These are phyloP conservation scores for Tauraco hartlaubi DNA, from an alignment of 2,797 vertebrate species.

Conservation along the genomic window DNA sequence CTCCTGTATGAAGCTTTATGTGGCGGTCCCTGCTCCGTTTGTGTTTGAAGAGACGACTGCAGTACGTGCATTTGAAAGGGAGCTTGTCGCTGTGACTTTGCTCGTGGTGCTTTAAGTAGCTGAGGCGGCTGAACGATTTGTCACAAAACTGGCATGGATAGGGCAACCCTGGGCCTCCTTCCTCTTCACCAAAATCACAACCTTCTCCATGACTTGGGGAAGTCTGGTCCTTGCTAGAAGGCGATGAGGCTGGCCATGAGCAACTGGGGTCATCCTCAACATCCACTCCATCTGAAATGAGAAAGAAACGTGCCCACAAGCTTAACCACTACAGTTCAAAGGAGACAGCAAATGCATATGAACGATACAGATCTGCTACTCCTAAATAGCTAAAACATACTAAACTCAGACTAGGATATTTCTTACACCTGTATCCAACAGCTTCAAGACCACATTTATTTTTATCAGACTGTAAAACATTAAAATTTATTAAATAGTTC, in stretches of 20 bases:
- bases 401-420: neutral
- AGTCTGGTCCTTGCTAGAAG: conserved; percentile 98
- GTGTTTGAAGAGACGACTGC: conserved; percentile 98
- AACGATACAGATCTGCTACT: neutral
- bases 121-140: conserved; percentile 98
- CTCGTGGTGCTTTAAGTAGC: conserved; percentile 98
- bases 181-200: conserved; percentile 97
- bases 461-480: conserved; percentile 72
- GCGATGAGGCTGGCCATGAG: conserved; percentile 98
- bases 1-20: conserved; percentile 97
- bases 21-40: conserved; percentile 98
- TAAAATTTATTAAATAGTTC: conserved; percentile 76
- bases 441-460: conserved; percentile 65
- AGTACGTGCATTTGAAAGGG: conserved; percentile 97
- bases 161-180: conserved; percentile 94
- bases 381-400: neutral
- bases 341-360: neutral
- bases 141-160: conserved; percentile 99
- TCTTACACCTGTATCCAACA: conserved; percentile 17
- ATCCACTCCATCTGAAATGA: conserved; percentile 91
- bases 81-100: conserved; percentile 99
- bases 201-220: conserved; percentile 96
- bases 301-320: neutral
- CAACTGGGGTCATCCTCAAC: conserved; percentile 97
- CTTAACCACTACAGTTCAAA: neutral